phyloP scores from a whole-genome alignment of 2,888 invertebrate species.

The Spatulosminthurus flaviceps region DNA sequence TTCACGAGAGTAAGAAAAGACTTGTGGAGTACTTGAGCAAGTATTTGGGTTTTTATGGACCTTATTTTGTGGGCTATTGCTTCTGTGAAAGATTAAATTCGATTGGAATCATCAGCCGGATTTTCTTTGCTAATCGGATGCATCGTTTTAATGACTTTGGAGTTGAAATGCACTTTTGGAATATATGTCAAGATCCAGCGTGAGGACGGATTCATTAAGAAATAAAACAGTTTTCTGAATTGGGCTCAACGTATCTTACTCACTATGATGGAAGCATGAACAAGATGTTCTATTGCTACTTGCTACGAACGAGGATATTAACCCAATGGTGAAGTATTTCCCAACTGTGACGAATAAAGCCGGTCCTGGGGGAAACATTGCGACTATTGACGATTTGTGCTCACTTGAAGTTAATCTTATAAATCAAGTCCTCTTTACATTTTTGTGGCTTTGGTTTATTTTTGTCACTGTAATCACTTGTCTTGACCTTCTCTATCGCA shows the following conservation, averaged over 20 bases:
- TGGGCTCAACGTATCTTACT: not conserved
- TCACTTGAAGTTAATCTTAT: not conserved
- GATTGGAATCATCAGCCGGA: not conserved
- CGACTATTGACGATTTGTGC: not conserved
- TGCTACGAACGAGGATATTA: slow-evolving; percentile 12
- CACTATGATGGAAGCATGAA: not conserved
- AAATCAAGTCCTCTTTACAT: not conserved
- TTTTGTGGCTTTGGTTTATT: not conserved
- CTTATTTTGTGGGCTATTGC: not conserved
- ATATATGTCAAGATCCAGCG: not conserved
- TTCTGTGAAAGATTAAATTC: not conserved
- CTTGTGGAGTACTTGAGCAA: not conserved
- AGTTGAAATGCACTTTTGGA: not conserved
- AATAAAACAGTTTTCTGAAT: not conserved
- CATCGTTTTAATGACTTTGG: not conserved
- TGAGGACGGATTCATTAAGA: not conserved
- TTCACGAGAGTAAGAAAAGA: not conserved
- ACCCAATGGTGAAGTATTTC: not conserved
- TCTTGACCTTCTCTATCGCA: not conserved
- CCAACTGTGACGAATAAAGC: not conserved
- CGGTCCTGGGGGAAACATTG: not conserved
- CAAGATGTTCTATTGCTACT: not conserved
- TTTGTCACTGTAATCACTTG: not conserved
- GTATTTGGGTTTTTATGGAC: not conserved
- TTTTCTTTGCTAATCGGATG: not conserved